Conservation (phyloP, 1,140 invertebrate genomes). For the Drosophila truncata region DNA sequence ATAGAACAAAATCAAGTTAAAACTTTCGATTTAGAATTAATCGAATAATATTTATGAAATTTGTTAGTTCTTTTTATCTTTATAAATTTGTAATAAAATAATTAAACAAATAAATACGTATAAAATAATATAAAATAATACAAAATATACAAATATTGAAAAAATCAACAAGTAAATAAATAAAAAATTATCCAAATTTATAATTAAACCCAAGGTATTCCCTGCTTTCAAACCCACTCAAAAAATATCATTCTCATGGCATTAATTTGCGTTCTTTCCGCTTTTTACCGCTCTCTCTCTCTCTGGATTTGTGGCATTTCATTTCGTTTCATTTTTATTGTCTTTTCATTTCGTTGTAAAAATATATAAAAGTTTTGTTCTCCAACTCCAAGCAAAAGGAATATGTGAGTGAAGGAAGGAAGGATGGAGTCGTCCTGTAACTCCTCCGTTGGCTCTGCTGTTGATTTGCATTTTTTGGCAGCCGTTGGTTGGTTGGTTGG, state of each 20-base stretch:
- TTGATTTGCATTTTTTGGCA: conserved; percentile 82
- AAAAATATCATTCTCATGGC: accelerated
- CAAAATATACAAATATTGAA: neutral
- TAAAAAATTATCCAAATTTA: too few relatives aligned
- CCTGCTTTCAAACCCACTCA: neutral
- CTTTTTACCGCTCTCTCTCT: conserved; percentile 23
- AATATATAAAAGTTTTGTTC: conserved; percentile 82
- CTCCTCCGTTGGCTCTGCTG: too few relatives aligned
- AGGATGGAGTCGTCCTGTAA: neutral
- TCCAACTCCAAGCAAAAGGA: conserved; percentile 58
- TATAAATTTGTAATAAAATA: too few relatives aligned
- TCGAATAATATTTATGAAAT: too few relatives aligned
- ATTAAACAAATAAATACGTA: too few relatives aligned
- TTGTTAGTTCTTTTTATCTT: too few relatives aligned
- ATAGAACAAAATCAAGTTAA: too few relatives aligned
- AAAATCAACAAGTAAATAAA: too few relatives aligned
- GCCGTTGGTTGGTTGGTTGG: too few relatives aligned
- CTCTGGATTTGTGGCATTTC: conserved; percentile 38
- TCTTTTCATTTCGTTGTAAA: conserved; percentile 84
- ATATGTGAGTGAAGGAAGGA: conserved; percentile 16
- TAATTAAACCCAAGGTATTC: neutral
- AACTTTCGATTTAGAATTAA: too few relatives aligned
- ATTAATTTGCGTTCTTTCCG: conserved; percentile 36
- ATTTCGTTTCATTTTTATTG: conserved; percentile 72
- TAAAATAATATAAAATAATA: too few relatives aligned